Base-by-base conservation (phyloP, 2,888 invertebrate species). In the Anaspis maculata region DNA sequence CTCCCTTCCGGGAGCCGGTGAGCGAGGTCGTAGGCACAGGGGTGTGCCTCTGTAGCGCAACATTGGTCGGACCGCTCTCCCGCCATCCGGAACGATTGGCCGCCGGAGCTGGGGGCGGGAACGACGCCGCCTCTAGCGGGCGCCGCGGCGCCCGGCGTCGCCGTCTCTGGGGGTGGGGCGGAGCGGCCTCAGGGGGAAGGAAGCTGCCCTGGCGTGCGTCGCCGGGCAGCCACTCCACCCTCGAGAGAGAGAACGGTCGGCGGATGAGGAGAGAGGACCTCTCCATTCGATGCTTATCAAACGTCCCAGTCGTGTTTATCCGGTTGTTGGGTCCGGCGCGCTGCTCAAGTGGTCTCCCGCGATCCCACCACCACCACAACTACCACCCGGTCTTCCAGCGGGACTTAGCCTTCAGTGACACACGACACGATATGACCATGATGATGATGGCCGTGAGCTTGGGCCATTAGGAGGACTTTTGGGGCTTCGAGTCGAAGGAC, bases 131-230 rank as follows among this genome's bases (percentile, higher is more conserved):
- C 57, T 39, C 42, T 52, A 37, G 30, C 38, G 40, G 40, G 45
- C 45, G 43, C 41, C 39, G 40, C 55, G 54, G 52, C 51, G 58
- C 55, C 46, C 45, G 46, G 48, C 49, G 70, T 70, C 71, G 64
- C 59, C 46, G 56, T 58, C 59, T 72, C 67, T 68, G 70, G 60
- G 56, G 59, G 53, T 55, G 71, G 70, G 68, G 57, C 54, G 63
- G 67, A 67, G 66, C 68, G 68, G 68, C 66, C 70, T 65, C 66
- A 62, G 68, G 65, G 66, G 69, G 19, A 19, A 46, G 47, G 33
- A 39, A 15, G 36, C 40, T 42, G 37, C 39, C 30, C 36, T 19
- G 40, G 37, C 41, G 32, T 25, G 47, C 11, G 15, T 49, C 48
- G 49, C 50, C 45, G 48, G 47, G 41, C 42, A 48, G 43, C 50